phyloP scores from a whole-genome alignment of 2,113 vertebrate species.

The Neotragus moschatus region DNA sequence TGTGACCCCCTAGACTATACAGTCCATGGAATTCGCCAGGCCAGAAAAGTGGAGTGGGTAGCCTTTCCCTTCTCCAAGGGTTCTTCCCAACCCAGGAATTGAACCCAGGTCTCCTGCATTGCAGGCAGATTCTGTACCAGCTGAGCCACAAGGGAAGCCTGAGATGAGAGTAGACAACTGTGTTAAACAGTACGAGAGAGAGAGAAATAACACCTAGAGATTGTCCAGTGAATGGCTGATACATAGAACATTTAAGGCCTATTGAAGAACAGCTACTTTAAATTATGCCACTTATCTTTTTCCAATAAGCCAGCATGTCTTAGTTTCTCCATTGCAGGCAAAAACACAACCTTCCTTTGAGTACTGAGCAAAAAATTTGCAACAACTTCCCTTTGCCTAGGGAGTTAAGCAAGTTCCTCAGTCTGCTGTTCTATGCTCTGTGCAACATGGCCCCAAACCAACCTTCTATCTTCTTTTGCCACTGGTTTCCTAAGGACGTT shows the following conservation, averaged over 20 bases:
- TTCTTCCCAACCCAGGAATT: background rate
- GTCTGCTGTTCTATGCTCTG: background rate
- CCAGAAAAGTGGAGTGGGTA: background rate
- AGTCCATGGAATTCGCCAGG: background rate
- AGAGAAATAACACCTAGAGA: background rate
- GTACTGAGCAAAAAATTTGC: background rate
- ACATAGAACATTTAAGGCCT: background rate
- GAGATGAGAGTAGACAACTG: background rate
- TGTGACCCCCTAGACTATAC: background rate
- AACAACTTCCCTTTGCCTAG: background rate
- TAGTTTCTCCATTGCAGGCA: background rate
- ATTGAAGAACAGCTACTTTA: background rate
- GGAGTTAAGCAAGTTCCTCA: background rate
- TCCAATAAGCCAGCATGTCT: background rate
- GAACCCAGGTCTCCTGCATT: background rate
- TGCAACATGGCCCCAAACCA: background rate
- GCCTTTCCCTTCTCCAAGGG: background rate
- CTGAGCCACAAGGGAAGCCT: background rate
- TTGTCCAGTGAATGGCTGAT: background rate
- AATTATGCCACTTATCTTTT: background rate
- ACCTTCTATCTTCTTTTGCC: background rate
- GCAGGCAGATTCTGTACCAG: background rate
- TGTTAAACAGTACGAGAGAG: background rate
- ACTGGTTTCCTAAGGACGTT: background rate
- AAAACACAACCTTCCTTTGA: background rate